phyloP scores from a whole-genome alignment of 2,888 invertebrate species.

The Andrena hattorfiana region DNA sequence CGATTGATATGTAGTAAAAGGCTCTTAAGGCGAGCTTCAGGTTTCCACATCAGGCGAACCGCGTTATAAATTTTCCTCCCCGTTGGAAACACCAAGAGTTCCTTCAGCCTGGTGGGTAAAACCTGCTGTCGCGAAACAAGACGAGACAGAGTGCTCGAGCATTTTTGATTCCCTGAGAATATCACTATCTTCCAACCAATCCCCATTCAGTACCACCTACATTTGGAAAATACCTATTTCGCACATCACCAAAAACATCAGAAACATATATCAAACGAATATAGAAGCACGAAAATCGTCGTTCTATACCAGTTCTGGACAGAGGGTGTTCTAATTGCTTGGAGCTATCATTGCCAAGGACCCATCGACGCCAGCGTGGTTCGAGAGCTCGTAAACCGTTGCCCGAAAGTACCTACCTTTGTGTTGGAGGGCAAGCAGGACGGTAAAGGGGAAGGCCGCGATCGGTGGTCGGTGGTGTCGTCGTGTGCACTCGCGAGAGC shows the following conservation, averaged over 20 bases:
- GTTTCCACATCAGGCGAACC: background rate
- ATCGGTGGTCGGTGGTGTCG: background rate
- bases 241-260: too few species aligned
- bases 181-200: too few species aligned
- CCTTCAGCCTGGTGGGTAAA: background rate
- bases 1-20: constrained; percentile 20
- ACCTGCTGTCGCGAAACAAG: background rate
- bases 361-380: background rate
- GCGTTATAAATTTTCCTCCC: constrained; percentile 7
- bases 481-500: too few species aligned
- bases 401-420: constrained; percentile 17
- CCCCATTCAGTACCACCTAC: too few species aligned
- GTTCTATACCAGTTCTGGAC: too few species aligned
- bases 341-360: background rate
- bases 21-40: background rate
- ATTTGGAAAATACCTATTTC: too few species aligned
- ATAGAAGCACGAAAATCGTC: too few species aligned
- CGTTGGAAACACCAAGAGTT: constrained; percentile 5
- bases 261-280: too few species aligned
- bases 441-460: constrained; percentile 54
- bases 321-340: background rate
- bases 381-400: constrained; percentile 25
- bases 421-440: constrained; percentile 29
- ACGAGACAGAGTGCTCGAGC: background rate
- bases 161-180: background rate